phyloP scores from a whole-genome alignment of 1,140 invertebrate species.

The Solenopsis fugax region DNA sequence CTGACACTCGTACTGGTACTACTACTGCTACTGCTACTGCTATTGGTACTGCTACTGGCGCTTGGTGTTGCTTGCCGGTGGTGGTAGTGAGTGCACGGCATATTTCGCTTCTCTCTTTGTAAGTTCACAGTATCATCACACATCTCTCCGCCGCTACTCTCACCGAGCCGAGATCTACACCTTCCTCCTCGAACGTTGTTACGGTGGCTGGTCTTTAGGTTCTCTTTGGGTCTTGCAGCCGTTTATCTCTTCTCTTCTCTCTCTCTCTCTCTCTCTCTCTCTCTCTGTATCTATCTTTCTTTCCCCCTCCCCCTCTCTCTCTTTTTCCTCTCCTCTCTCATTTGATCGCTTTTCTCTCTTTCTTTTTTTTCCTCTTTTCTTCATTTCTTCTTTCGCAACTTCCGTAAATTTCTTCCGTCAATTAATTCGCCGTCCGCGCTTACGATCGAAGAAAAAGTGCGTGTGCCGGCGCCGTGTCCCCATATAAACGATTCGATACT shows the following conservation, averaged over 20 bases:
- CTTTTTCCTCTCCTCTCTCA: not conserved
- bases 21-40: slow-evolving; percentile 33
- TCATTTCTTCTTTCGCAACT: not conserved
- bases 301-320: not conserved
- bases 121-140: slow-evolving; percentile 69
- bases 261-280: not conserved
- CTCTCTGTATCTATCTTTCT: not conserved
- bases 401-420: slow-evolving; percentile 10
- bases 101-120: slow-evolving; percentile 74
- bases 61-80: slow-evolving; percentile 20
- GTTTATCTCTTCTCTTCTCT: not conserved
- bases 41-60: not conserved
- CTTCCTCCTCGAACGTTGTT: slow-evolving; percentile 1
- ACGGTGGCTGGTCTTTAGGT: not conserved
- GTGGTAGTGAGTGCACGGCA: slow-evolving; percentile 70
- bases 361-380: not conserved
- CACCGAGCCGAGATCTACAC: slow-evolving; percentile 56
- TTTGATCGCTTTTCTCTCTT: not conserved
- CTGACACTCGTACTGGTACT: not conserved
- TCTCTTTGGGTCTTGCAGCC: slow-evolving; percentile 15
- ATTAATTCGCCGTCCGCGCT: not conserved
- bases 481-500: not conserved
- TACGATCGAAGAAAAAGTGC: slow-evolving; percentile 26
- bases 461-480: not conserved
- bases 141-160: slow-evolving; percentile 64